Evolutionary conservation across 2,888 invertebrate genomes (phyloP), one percentile per base, ranked within the genome.

Genomic region (Lasius platythorax): DNA sequence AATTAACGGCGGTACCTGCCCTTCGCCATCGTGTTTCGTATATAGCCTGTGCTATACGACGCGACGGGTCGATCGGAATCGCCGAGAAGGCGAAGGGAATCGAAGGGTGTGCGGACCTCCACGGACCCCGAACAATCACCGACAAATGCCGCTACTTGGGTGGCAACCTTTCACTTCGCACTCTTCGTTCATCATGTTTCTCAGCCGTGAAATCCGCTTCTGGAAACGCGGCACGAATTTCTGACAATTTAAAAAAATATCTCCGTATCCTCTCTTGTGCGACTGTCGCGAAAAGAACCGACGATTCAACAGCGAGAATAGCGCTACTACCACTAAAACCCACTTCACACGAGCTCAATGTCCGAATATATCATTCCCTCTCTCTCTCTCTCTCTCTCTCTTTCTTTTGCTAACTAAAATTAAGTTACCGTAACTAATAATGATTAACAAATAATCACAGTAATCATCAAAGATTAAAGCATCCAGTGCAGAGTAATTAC

Each of bases 61-160:
- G 46, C 50, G 18, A 33, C 81, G 46, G 64, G 74, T 81, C 87
- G 89, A 89, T 91, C 86, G 85, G 74, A 86, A 86, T 87, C 74
- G 87, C 43, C 68, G 86, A 83, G 85, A 82, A 78, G 83, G 63
- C 82, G 84, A 87, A 76, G 87, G 78, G 84, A 79, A 82, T 82
- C 85, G 84, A 83, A 86, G 68, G 70, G 66, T 68, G 76, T 23
- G 72, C 43, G 79, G 72, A 83, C 82, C 73, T 82, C 76, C 46
- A 64, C 81, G 87, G 87, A 86, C 89, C 87, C 76, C 78, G 90
- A 90, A 92, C 92, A 93, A 93, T 92, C 93, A 91, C 83, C 90
- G 87, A 88, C 90, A 90, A 91, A 92, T 91, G 88, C 87, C 84
- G 87, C 93, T 87, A 91, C 93, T 88, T 93, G 92, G 92, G 93